Base-by-base conservation (phyloP, 2,113 vertebrate genomes). In the cattle (Bos taurus) region DNA sequence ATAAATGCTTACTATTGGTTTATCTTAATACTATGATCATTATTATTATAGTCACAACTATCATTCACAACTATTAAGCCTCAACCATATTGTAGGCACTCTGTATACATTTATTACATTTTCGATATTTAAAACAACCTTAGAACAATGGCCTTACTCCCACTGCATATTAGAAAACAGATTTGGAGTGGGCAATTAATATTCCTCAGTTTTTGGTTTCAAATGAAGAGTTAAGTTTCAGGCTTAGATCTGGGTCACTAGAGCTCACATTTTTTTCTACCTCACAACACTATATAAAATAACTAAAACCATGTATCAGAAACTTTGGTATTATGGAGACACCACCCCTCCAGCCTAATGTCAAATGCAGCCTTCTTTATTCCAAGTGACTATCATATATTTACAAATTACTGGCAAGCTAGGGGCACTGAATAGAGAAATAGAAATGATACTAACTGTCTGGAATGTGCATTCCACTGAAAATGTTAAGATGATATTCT, bases 401-500 rank as follows among this genome's bases (percentile, higher is more conserved):
- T 15, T 89, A 54, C 21, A 54, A 80, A 71, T 71, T 92, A 81
- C 40, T 60, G 64, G 77, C 48, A 88, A 94, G 54, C 17, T 91
- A 57, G 43, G 23, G 89, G 56, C 82, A 84, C 19, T 84, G 40
- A 62, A 43, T 56, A 91, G 57, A 91, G 57, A 95, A 93, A 84
- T 7, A 90, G 33, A 82, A 97, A 89, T 97, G 93, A 98, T 93
- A 80, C 23, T 52, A 91, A n/a, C 74, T 83, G 67, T 97, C 52
- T 95, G 93, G 96, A 96, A 97, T 96, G 85, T n/a, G 19, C 87
- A 90, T 96, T 98, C 77, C 93, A 77, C n/a, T 97, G 89, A 97
- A 98, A 98, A 98, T 98, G 87, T 97, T 98, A 97, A 97, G 83
- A 96, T 93, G 97, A 89, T 97, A 94, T 97, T 98, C 78, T 96